Conservation (phyloP, 2,797 vertebrate species). For the Peromyscus aztecus region DNA sequence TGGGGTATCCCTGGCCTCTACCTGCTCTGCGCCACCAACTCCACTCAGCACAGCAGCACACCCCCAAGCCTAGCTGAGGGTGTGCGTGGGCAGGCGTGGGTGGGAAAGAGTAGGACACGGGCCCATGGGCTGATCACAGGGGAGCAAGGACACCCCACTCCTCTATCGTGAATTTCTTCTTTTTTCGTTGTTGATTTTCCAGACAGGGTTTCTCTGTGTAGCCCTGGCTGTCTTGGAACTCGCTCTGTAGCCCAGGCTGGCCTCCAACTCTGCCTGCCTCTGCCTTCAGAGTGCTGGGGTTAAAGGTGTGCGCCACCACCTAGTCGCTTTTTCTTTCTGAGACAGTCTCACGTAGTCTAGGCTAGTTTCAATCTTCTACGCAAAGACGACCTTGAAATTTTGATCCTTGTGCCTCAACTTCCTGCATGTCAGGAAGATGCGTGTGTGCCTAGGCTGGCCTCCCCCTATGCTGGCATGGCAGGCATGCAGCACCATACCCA, state of each 20-base stretch:
- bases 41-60: not conserved
- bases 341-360: not conserved
- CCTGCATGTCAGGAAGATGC: not conserved
- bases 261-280: not conserved
- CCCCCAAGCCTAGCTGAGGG: not conserved
- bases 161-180: no score
- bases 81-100: not conserved
- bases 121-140: not conserved
- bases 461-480: accelerated
- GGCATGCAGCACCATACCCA: not conserved
- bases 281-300: not conserved
- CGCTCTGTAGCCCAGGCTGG: not conserved
- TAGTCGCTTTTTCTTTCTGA: no score
- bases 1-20: no score
- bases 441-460: not conserved
- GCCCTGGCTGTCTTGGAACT: not conserved
- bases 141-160: not conserved
- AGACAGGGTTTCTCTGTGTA: not conserved
- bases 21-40: not conserved
- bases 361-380: not conserved
- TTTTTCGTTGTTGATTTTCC: not conserved
- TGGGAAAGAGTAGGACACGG: not conserved
- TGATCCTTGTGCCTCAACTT: not conserved
- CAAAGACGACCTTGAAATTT: not conserved
- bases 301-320: not conserved